Percentiles rank a stretch among this genome's conserved stretches.
phyloP scores from a whole-genome alignment of 2,797 vertebrate species.

The Molossus molossus region DNA sequence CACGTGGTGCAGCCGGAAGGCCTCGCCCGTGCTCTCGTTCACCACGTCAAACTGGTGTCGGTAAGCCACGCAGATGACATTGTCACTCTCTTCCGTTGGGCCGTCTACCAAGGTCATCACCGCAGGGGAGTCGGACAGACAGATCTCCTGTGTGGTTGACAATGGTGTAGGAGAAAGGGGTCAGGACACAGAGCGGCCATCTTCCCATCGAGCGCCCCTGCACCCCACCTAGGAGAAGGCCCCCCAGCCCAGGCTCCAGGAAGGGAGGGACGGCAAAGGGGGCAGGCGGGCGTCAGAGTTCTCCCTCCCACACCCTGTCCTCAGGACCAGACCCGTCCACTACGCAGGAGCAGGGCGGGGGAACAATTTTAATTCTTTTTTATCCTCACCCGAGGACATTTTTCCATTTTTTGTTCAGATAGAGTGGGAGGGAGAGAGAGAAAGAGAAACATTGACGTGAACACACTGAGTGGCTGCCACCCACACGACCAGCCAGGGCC shows the following conservation, averaged over 20 bases:
- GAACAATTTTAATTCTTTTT: not conserved
- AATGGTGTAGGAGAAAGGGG: not conserved
- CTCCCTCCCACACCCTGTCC: not conserved
- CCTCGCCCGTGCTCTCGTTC: conserved; percentile 98
- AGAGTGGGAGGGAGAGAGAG: no score
- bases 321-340: not conserved
- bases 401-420: no score
- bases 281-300: not conserved
- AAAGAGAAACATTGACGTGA: no score
- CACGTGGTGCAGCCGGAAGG: conserved; percentile 95
- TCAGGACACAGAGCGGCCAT: not conserved
- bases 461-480: no score
- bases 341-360: not conserved
- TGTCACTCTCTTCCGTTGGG: conserved; percentile 97
- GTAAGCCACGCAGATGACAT: conserved; percentile 99
- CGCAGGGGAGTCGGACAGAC: conserved; percentile 95
- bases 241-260: not conserved
- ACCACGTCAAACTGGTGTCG: conserved; percentile 98
- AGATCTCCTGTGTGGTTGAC: conserved; percentile 94
- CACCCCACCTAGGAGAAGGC: not conserved
- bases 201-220: not conserved
- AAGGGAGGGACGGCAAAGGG: no score
- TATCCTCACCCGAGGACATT: no score
- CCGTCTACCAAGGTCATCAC: conserved; percentile 98
- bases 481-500: no score